Evolutionary conservation across 1,140 invertebrate species (phyloP).

Genomic region (Ceratina japonica): DNA sequence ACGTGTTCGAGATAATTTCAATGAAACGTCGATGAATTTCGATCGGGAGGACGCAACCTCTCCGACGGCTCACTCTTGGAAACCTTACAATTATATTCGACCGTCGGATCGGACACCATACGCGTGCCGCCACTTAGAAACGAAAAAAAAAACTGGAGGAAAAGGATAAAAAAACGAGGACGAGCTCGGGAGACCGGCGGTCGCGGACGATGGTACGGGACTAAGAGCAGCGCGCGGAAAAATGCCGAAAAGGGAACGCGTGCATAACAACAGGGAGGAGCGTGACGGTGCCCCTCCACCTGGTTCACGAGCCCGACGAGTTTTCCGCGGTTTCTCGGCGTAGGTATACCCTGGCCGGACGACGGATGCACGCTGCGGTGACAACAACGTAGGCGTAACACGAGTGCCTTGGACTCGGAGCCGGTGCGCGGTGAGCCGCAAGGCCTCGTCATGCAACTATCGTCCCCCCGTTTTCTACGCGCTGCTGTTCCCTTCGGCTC

Average conservation of each 20-base stretch:
- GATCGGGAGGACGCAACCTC: neutral
- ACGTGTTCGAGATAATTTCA: no score
- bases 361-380: constrained; percentile 2
- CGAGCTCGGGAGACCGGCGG: neutral
- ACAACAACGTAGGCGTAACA: constrained; percentile 31
- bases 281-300: constrained; percentile 39
- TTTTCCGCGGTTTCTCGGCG: constrained; percentile 2
- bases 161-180: neutral
- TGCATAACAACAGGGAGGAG: constrained; percentile 30
- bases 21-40: no score
- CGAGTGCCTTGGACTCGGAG: neutral
- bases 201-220: neutral
- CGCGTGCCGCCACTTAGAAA: no score
- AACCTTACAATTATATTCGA: constrained; percentile 2
- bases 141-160: no score
- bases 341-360: neutral
- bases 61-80: neutral
- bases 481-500: neutral
- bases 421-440: constrained; percentile 6
- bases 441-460: constrained; percentile 1
- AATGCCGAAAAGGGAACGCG: constrained; percentile 53
- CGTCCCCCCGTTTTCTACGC: neutral
- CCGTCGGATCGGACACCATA: neutral
- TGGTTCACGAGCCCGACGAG: constrained; percentile 1
- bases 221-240: constrained; percentile 69